Evolutionary conservation across 2,797 vertebrate species (phyloP).

Genomic region (Pachyuromys duprasi): DNA sequence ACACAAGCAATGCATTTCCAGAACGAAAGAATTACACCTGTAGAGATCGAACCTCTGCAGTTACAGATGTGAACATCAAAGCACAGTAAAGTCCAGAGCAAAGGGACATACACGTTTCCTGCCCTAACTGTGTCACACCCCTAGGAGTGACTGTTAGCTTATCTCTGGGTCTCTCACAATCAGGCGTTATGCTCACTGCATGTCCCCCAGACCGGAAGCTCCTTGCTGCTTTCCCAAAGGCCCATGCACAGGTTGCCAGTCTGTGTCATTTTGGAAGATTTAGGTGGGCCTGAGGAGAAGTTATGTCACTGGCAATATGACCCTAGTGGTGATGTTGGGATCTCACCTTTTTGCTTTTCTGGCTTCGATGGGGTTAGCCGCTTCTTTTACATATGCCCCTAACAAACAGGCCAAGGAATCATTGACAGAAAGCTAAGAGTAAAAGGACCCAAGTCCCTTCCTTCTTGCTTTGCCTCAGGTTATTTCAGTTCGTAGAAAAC

Average conservation of each 20-base stretch:
- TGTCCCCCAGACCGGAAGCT: background rate
- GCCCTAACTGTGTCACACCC: background rate
- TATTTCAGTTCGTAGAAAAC: background rate
- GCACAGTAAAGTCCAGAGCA: background rate
- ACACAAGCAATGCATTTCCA: background rate
- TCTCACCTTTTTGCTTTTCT: background rate
- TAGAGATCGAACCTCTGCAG: background rate
- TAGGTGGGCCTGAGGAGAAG: background rate
- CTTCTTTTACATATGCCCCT: background rate
- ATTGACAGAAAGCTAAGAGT: background rate
- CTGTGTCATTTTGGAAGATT: background rate
- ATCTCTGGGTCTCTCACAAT: background rate
- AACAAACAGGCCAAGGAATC: background rate
- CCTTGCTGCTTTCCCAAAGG: background rate
- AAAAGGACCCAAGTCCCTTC: background rate
- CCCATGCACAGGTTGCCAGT: background rate
- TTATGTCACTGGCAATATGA: background rate
- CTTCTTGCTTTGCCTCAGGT: background rate
- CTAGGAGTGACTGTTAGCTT: background rate
- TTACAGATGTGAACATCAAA: background rate
- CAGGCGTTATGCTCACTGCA: background rate
- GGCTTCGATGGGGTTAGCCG: background rate
- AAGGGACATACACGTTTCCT: background rate
- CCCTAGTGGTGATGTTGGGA: background rate
- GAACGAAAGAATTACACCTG: background rate